phyloP scores from a whole-genome alignment of 2,797 vertebrate genomes.

The Loriculus beryllinus region DNA sequence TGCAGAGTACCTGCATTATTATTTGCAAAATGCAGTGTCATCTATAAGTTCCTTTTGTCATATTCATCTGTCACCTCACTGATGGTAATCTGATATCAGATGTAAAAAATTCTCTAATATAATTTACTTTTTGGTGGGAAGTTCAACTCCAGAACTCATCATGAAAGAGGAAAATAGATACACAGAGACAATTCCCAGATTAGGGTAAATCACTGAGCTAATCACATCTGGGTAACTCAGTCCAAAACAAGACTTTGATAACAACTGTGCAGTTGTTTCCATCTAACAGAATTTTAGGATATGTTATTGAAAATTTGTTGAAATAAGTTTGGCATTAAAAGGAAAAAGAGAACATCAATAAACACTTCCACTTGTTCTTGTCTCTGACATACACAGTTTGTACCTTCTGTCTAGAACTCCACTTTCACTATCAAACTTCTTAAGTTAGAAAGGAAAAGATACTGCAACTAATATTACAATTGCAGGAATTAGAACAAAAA shows the following conservation, averaged over 20 bases:
- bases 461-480: neutral
- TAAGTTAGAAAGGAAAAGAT: neutral
- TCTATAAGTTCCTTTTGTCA: neutral
- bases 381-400: neutral
- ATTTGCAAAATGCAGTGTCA: neutral
- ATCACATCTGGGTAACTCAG: neutral
- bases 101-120: neutral
- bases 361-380: neutral
- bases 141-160: neutral
- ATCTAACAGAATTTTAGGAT: neutral
- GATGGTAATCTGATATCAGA: neutral
- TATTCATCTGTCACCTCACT: neutral
- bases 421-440: neutral
- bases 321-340: neutral
- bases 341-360: neutral
- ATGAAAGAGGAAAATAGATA: neutral
- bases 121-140: neutral
- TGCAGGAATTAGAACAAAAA: neutral
- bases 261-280: neutral
- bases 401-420: neutral
- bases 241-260: neutral
- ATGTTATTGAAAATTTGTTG: neutral
- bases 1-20: neutral
- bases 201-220: neutral
- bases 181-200: neutral